phyloP scores from a whole-genome alignment of 2,888 invertebrate genomes.

The Drosophila longiperda region DNA sequence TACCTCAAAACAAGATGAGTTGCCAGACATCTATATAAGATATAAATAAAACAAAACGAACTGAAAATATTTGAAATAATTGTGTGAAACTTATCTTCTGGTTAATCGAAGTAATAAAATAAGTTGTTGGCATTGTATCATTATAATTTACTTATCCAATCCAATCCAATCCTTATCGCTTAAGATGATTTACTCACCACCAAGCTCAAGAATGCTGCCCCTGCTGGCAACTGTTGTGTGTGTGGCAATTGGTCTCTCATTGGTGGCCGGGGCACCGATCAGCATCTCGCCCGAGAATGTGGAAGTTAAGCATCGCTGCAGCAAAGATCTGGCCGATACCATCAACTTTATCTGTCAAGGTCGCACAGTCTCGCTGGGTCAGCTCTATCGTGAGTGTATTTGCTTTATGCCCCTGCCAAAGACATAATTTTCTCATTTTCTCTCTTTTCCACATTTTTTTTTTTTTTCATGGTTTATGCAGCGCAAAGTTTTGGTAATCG shows the following conservation, averaged over 20 bases:
- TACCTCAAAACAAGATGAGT: background rate
- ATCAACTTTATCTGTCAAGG: slow-evolving; percentile 78
- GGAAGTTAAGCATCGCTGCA: slow-evolving; percentile 78
- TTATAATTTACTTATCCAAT: background rate
- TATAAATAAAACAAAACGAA: background rate
- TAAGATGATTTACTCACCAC: slow-evolving; percentile 70
- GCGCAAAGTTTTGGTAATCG: slow-evolving; percentile 68
- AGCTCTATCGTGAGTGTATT: slow-evolving; percentile 79
- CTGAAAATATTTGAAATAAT: background rate
- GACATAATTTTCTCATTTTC: background rate
- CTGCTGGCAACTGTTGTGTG: slow-evolving; percentile 55
- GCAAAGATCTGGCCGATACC: slow-evolving; percentile 74
- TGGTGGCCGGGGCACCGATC: slow-evolving; percentile 47
- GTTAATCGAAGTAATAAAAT: background rate
- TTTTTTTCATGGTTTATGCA: background rate
- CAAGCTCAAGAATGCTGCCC: slow-evolving; percentile 41
- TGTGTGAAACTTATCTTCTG: background rate
- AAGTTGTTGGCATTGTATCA: background rate
- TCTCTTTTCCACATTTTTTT: background rate
- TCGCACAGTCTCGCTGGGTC: slow-evolving; percentile 73
- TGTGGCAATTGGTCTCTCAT: slow-evolving; percentile 45
- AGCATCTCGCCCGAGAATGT: slow-evolving; percentile 28
- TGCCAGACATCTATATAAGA: background rate
- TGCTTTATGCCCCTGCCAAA: background rate
- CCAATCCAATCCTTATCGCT: slow-evolving; percentile 3